A percentile compares a stretch with the other conserved stretches of the same genome.
Evolutionary conservation across 2,113 vertebrate species (phyloP).

Genomic region (Donacobius atricapilla): DNA sequence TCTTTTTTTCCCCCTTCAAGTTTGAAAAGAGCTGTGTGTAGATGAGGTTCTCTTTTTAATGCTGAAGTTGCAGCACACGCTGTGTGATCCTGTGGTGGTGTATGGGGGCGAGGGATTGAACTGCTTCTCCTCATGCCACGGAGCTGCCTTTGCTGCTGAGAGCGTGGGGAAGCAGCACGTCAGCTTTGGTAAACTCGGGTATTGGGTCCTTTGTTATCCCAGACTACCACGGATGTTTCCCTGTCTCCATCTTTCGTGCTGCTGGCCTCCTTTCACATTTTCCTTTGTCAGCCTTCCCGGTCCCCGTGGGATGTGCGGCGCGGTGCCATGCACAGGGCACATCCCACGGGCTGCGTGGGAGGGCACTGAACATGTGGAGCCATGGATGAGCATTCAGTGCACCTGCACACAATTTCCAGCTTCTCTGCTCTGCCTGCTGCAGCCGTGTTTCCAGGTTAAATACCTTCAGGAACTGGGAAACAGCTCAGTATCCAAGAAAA

Average conservation of each 20-base stretch:
- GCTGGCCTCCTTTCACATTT: not conserved
- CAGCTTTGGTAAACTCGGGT: not conserved
- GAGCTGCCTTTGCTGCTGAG: not conserved
- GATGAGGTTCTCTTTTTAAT: not conserved
- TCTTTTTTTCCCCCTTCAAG: not conserved
- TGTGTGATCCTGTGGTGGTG: not conserved
- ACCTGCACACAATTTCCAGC: not conserved
- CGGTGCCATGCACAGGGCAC: not conserved
- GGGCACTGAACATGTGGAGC: not conserved
- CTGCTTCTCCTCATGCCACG: not conserved
- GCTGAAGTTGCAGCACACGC: not conserved
- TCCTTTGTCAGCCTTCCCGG: not conserved
- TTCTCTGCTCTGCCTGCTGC: not conserved
- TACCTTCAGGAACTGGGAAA: not conserved
- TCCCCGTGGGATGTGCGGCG: not conserved
- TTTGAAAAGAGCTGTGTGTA: not conserved
- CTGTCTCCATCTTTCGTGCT: not conserved
- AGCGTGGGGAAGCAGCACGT: not conserved
- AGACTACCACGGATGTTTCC: accelerated
- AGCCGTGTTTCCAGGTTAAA: not conserved
- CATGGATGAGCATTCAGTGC: not conserved
- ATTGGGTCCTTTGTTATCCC: not conserved
- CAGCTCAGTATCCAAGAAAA: not conserved
- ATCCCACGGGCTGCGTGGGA: not conserved
- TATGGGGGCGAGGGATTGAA: not conserved